Evolutionary conservation across 2,113 vertebrate species (phyloP).

Genomic region (Psammodynastes pulverulentus): DNA sequence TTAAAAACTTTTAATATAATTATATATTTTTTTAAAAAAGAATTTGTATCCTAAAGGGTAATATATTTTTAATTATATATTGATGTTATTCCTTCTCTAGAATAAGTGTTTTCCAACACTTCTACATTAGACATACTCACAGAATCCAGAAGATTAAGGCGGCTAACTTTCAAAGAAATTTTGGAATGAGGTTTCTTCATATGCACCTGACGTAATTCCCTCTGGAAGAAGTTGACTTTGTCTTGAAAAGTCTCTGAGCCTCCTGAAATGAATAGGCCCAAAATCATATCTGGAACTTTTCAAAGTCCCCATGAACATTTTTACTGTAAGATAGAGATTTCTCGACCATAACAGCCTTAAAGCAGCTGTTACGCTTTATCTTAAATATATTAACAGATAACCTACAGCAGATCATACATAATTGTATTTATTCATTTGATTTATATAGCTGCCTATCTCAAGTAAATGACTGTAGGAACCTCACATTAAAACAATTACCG

Average conservation of each 20-base stretch:
- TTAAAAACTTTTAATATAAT: neutral
- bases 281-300: conserved; percentile 28
- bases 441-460: neutral
- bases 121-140: conserved; percentile 67
- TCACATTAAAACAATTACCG: neutral
- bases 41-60: neutral
- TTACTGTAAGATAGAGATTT: neutral
- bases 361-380: conserved; percentile 18
- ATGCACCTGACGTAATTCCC: conserved; percentile 92
- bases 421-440: neutral
- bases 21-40: neutral
- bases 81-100: neutral
- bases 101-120: neutral
- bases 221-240: conserved; percentile 97
- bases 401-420: neutral
- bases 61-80: neutral
- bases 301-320: conserved; percentile 6
- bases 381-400: neutral
- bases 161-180: conserved; percentile 90
- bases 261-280: conserved; percentile 69
- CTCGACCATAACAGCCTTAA: neutral
- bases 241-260: conserved; percentile 99
- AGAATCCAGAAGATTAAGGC: conserved; percentile 86
- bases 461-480: neutral
- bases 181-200: conserved; percentile 92